Base-by-base conservation (phyloP, 2,113 vertebrate genomes). In the Corythoichthys haematopterus region DNA sequence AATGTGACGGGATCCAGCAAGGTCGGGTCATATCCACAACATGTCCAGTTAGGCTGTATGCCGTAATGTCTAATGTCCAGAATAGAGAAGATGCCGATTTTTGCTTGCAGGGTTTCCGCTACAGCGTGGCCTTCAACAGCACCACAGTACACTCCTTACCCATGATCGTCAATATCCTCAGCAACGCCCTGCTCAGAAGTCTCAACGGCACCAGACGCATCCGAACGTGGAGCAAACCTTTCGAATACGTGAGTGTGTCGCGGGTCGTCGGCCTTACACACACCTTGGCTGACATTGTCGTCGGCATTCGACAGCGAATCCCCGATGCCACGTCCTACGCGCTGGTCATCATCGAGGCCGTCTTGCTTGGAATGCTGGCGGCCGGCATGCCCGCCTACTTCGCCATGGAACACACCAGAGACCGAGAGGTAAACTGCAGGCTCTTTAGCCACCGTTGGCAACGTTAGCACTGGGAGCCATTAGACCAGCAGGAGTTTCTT, bases 341-440 rank as follows among this genome's bases (percentile, higher is more conserved):
- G 1, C 73, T 92, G 83, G 87, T 92, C n/a, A 91, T 90, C 84
- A 92, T 92, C 2, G 91, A 93, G 80, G 93, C 94, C 0, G 92
- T 95, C 76, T 87, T 98, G 0, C 92, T 98, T 77, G 96, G 96
- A 14, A 93, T 98, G 85, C 88, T 98, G 70, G 93, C 94, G 4
- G 94, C 95, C 2, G 95, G 95, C 0, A 96, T 96, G 94, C 94
- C 95, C 0, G 96, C 95, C 0, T 98, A 96, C 71, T 98, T 98
- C 9, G 96, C 96, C 13, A 98, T 98, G 97, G 96, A 98, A 71
- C 96, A 99, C 59, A 94, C 95, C 0, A 92, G 95, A 40, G 96
- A 98, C 85, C 88, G 94, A 76, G 97, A 96, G 95, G 97, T 98
- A 76, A 74, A 0, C 4, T 0, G n/a, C 9, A 35, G 6, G 12